Evolutionary conservation across 2,888 invertebrate genomes (phyloP), one percentile per base, ranked within the genome.

Genomic region (Nyleta sp.): DNA sequence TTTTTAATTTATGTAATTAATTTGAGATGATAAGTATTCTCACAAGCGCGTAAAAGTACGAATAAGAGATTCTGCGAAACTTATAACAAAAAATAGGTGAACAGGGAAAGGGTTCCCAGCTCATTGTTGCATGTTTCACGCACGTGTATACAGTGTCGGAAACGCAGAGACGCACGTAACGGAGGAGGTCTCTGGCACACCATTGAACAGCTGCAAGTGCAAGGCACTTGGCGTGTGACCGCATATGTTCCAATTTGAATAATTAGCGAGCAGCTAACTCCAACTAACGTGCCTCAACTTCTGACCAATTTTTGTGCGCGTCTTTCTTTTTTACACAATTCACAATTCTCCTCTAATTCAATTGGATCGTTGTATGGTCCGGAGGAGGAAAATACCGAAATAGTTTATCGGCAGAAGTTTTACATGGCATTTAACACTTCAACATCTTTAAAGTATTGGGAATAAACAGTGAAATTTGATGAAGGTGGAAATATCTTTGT

Each of bases 141-240:
- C 75, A 75, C 75, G 75, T 70, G 73, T 64, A 64, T 53, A 17
- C 17, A 52, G 24, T 31, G 55, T 70, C 40, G 52, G 33, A 71
- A 70, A 59, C 35, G 59, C 59, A 60, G 28, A 71, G 64, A 64
- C 55, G 67, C 62, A 59, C 55, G 60, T 65, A 67, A 72, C 65
- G 64, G 76, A 76, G 77, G 64, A 72, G 77, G 72, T 72, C 72
- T 71, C 67, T 60, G 67, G 72, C 72, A 60, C 72, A 78, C 67
- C 67, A 68, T 55, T 67, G 73, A 78, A 73, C 78, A 78, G 78
- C 78, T 78, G 78, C 78, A 78, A 78, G 68, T 78, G 68, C 68
- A 64, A 78, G 64, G 73, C 73, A 78, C 78, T 78, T 78, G 78
- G 78, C 78, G 78, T 73, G 78, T 73, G 78, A 78, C 73, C 78